A percentile compares a stretch with the other conserved stretches of the same genome.
Evolutionary conservation across 2,113 vertebrate species (phyloP).

Genomic region (Peromyscus californicus): DNA sequence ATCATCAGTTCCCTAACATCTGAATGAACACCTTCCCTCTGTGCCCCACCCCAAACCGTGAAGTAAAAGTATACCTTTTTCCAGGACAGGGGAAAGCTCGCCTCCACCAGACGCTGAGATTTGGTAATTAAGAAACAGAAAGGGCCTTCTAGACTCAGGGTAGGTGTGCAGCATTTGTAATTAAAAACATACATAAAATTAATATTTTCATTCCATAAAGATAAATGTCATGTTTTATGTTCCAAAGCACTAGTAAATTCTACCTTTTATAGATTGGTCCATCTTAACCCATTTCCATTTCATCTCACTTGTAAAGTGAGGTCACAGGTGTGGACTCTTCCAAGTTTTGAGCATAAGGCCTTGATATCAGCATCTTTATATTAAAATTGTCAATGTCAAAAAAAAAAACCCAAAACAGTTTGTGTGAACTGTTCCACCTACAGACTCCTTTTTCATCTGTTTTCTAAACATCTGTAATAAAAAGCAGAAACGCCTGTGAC

Average conservation of each 20-base stretch:
- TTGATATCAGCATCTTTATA: not conserved
- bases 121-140: constrained; percentile 61
- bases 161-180: not conserved
- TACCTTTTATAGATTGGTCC: not conserved
- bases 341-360: not conserved
- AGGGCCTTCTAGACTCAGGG: constrained; percentile 36
- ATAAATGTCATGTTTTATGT: not conserved
- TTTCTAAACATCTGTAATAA: constrained; percentile 61
- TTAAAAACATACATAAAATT: not conserved
- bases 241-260: constrained; percentile 21
- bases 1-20: constrained; percentile 63
- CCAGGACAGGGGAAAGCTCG: constrained; percentile 50
- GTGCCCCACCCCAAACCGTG: not conserved
- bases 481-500: constrained; percentile 66
- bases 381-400: constrained; percentile 7
- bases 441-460: not conserved
- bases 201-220: constrained; percentile 49
- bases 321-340: not conserved
- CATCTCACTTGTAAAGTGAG: not conserved
- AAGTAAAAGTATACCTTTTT: constrained; percentile 47
- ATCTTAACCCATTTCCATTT: not conserved
- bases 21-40: constrained; percentile 73
- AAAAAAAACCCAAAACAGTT: not conserved
- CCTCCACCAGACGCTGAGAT: not conserved
- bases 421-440: not conserved